These are phyloP conservation scores for Natator depressus DNA, from an alignment of 2,113 vertebrate genomes.

Conservation along the genomic window DNA sequence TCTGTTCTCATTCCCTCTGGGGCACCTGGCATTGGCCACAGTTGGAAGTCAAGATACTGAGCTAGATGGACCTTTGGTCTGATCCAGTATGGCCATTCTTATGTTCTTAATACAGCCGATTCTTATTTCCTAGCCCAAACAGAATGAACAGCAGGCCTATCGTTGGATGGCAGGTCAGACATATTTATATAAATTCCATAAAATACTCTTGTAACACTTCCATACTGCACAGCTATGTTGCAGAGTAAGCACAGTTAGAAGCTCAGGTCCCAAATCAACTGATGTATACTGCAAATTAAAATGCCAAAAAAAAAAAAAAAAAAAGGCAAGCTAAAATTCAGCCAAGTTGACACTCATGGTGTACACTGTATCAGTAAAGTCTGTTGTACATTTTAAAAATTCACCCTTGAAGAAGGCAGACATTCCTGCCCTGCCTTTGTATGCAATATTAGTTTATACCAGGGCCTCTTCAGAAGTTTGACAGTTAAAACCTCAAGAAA, in stretches of 20 bases:
- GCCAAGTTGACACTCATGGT: accelerated
- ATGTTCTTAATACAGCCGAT: neutral
- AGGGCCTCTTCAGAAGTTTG: neutral
- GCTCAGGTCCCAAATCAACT: neutral
- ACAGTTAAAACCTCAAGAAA: neutral
- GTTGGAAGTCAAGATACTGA: too few species aligned
- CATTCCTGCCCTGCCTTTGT: neutral
- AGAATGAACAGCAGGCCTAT: neutral
- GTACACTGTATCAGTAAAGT: neutral
- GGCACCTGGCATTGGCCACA: too few species aligned
- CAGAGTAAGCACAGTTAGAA: neutral
- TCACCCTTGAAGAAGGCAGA: neutral
- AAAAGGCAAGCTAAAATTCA: neutral
- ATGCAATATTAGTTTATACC: neutral
- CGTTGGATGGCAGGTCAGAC: neutral
- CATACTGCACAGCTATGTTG: neutral
- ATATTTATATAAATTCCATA: neutral
- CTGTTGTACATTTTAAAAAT: neutral
- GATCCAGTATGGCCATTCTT: too few species aligned
- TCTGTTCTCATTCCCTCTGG: too few species aligned
- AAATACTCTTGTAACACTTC: neutral
- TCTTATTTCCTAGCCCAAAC: neutral
- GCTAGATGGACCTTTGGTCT: too few species aligned
- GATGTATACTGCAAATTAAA: neutral
- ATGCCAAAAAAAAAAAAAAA: accelerated